Percentiles rank a stretch among this genome's conserved stretches.
Evolutionary conservation across 2,113 vertebrate genomes (phyloP).

Genomic region (Synchiropus splendidus): DNA sequence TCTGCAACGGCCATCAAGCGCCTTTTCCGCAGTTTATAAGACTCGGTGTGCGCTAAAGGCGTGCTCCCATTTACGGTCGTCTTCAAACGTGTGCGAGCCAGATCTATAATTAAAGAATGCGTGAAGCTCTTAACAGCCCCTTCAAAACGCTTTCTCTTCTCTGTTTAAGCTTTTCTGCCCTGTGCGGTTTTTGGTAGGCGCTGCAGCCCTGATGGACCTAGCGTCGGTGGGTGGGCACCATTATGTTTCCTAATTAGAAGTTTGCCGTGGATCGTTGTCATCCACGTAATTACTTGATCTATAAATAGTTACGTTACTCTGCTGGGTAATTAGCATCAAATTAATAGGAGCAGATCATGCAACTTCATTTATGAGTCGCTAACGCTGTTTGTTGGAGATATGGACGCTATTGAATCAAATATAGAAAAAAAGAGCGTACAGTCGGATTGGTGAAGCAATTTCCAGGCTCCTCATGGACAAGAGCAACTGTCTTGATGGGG

Average conservation of each 20-base stretch:
- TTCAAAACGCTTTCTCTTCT: slow-evolving; percentile 64
- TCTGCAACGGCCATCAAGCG: slow-evolving; percentile 27
- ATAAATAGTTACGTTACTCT: slow-evolving; percentile 18
- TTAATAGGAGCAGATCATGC: too few relatives aligned
- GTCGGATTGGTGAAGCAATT: too few relatives aligned
- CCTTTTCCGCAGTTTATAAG: slow-evolving; percentile 48
- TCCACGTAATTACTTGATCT: slow-evolving; percentile 38
- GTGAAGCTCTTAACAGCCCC: slow-evolving; percentile 54
- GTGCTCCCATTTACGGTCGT: slow-evolving; percentile 61
- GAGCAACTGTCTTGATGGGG: too few relatives aligned
- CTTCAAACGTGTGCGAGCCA: slow-evolving; percentile 59
- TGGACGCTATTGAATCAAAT: too few relatives aligned
- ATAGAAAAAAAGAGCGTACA: too few relatives aligned
- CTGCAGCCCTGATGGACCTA: slow-evolving; percentile 35
- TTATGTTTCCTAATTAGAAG: slow-evolving; percentile 25
- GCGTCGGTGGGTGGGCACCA: slow-evolving; percentile 48
- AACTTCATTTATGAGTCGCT: too few relatives aligned
- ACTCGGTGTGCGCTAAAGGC: slow-evolving; percentile 45
- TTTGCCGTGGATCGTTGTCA: slow-evolving; percentile 23
- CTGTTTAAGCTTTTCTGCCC: slow-evolving; percentile 59
- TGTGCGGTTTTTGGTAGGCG: slow-evolving; percentile 43
- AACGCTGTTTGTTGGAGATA: too few relatives aligned
- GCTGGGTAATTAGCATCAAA: slow-evolving; percentile 9
- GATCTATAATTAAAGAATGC: slow-evolving; percentile 72
- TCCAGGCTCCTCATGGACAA: too few relatives aligned